Percentiles rank a stretch among this genome's conserved stretches.
Conservation (phyloP, 2,888 invertebrate genomes). For the Anodontia alba region DNA sequence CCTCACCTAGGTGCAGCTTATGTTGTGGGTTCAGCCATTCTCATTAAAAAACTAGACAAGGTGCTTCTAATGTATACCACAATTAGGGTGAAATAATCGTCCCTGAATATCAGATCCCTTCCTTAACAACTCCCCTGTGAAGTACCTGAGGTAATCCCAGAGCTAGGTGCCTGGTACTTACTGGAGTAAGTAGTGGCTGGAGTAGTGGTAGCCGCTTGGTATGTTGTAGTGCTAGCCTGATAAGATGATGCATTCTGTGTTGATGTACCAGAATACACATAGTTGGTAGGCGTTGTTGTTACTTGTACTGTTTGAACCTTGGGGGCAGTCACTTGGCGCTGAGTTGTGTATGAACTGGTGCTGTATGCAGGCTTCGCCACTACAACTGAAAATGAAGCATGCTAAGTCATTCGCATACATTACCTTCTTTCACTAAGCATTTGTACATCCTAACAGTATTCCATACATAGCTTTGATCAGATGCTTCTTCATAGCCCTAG, state of each 20-base stretch:
- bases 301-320: conserved; percentile 79
- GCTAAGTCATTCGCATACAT: neutral
- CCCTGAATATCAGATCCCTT: too few relatives aligned
- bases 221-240: conserved; percentile 62
- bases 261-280: conserved; percentile 77
- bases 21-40: too few relatives aligned
- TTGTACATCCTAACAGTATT: too few relatives aligned
- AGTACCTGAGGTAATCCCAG: too few relatives aligned
- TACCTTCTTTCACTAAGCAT: too few relatives aligned
- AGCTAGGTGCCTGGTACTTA: conserved; percentile 29
- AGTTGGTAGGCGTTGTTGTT: conserved; percentile 76
- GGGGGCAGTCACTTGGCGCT: conserved; percentile 73
- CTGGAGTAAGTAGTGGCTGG: conserved; percentile 71
- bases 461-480: too few relatives aligned
- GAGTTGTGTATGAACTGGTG: conserved; percentile 75
- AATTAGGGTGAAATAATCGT: too few relatives aligned
- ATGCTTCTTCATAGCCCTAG: too few relatives aligned
- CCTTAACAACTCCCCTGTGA: too few relatives aligned
- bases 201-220: conserved; percentile 69
- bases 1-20: too few relatives aligned
- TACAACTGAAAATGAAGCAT: conserved; percentile 37
- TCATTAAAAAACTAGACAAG: too few relatives aligned
- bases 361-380: conserved; percentile 80
- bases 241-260: conserved; percentile 74
- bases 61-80: too few relatives aligned